A percentile compares a stretch with the other conserved stretches of the same genome.
Conservation (phyloP, 2,888 invertebrate genomes). For the Julus scanicus region DNA sequence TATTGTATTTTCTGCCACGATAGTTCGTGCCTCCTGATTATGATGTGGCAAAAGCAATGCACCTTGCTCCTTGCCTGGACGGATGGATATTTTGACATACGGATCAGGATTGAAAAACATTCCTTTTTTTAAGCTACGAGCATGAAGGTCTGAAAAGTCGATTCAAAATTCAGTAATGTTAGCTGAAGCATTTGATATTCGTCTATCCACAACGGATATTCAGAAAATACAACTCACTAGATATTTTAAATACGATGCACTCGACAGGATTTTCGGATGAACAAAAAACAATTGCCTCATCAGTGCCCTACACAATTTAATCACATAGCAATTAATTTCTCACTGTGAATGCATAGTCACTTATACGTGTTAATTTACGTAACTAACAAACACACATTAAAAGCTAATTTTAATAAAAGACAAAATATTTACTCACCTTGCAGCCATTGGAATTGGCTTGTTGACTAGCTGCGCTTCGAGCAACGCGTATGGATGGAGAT, state of each 20-base stretch:
- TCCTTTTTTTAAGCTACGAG: conserved; percentile 67
- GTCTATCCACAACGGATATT: neutral
- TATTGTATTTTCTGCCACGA: conserved; percentile 66
- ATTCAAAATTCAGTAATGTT: conserved; percentile 28
- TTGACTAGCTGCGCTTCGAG: conserved; percentile 56
- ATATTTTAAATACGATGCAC: conserved; percentile 61
- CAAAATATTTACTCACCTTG: conserved; percentile 16
- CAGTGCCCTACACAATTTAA: conserved; percentile 22
- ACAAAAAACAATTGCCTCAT: conserved; percentile 59
- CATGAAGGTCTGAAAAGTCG: conserved; percentile 64
- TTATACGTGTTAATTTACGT: neutral
- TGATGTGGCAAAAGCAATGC: conserved; percentile 64
- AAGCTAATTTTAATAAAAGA: neutral
- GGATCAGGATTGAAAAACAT: conserved; percentile 69
- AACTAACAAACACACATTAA: neutral
- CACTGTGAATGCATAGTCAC: neutral
- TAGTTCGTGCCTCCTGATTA: conserved; percentile 65
- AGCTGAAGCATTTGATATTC: neutral
- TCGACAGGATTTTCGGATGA: conserved; percentile 60
- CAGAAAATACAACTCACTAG: conserved; percentile 58
- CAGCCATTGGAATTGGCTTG: conserved; percentile 43
- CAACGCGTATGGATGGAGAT: conserved; percentile 65
- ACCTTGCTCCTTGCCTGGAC: conserved; percentile 63
- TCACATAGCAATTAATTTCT: neutral
- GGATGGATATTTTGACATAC: conserved; percentile 67